These are phyloP conservation scores for Agapostemon virescens DNA, from an alignment of 2,888 invertebrate species.

Conservation along the genomic window DNA sequence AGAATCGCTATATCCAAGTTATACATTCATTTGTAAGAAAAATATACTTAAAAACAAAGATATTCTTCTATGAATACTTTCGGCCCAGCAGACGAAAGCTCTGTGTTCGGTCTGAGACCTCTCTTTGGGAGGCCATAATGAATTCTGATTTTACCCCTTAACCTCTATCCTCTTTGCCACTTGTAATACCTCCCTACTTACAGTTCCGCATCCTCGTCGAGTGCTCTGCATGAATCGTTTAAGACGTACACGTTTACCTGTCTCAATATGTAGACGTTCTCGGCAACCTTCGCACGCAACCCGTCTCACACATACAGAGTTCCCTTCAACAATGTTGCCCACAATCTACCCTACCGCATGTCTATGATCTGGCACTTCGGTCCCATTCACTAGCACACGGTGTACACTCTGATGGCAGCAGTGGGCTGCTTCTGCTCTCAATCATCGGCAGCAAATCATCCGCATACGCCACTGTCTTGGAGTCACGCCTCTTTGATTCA, in stretches of 20 bases:
- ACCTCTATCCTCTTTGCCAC: background rate
- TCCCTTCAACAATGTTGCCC: slow-evolving; percentile 7
- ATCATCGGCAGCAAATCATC: slow-evolving; percentile 18
- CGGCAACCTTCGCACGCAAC: background rate
- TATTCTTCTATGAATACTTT: background rate
- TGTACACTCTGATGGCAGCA: background rate
- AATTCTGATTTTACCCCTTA: background rate
- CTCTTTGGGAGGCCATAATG: background rate
- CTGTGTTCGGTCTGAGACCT: background rate
- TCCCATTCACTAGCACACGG: background rate
- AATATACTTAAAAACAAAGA: background rate
- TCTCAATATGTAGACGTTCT: background rate
- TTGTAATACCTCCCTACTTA: background rate
- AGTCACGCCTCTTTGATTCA: slow-evolving; percentile 23
- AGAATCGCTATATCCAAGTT: background rate
- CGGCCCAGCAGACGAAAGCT: background rate
- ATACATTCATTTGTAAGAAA: background rate
- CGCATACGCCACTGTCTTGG: slow-evolving; percentile 21
- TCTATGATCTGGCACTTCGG: background rate
- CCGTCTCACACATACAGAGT: background rate
- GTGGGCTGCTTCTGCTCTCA: background rate
- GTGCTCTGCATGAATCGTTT: background rate
- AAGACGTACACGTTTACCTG: slow-evolving; percentile 1
- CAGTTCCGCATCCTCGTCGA: background rate
- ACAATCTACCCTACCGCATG: background rate